Conservation (phyloP, 2,113 vertebrate species). For the Corythornis cristatus region DNA sequence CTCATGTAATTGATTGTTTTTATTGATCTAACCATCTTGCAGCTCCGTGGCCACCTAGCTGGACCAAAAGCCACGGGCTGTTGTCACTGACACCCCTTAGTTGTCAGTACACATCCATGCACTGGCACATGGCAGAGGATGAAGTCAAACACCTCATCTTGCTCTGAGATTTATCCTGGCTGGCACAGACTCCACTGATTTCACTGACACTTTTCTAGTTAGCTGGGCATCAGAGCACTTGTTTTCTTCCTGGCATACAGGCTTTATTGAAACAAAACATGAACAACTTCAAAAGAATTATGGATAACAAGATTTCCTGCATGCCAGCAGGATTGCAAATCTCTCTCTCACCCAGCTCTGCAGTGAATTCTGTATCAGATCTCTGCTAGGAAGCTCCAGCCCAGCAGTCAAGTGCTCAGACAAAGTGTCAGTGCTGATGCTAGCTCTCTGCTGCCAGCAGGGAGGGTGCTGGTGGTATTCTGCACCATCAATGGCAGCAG, state of each 20-base stretch:
- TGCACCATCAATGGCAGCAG: not conserved
- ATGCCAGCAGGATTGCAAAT: not conserved
- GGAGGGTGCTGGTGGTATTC: not conserved
- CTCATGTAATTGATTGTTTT: slow-evolving; percentile 17
- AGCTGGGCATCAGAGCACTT: not conserved
- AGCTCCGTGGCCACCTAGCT: not conserved
- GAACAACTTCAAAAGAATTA: not conserved
- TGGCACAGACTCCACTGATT: not conserved
- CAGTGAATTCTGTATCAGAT: not conserved
- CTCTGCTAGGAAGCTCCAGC: not conserved
- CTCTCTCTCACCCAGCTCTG: not conserved
- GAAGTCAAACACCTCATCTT: not conserved
- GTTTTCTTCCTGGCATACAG: not conserved
- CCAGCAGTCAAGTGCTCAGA: not conserved
- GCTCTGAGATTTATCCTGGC: not conserved
- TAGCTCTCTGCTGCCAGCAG: not conserved
- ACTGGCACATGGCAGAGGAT: not conserved
- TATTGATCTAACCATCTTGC: slow-evolving; percentile 20
- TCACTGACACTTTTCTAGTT: not conserved
- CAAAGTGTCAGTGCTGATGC: not conserved
- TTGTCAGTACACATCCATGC: not conserved
- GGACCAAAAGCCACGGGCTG: not conserved
- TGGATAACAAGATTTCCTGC: not conserved
- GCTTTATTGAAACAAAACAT: not conserved
- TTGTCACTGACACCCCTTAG: not conserved